These are phyloP conservation scores for Plotosus lineatus DNA, from an alignment of 2,113 vertebrate genomes.

Conservation along the genomic window DNA sequence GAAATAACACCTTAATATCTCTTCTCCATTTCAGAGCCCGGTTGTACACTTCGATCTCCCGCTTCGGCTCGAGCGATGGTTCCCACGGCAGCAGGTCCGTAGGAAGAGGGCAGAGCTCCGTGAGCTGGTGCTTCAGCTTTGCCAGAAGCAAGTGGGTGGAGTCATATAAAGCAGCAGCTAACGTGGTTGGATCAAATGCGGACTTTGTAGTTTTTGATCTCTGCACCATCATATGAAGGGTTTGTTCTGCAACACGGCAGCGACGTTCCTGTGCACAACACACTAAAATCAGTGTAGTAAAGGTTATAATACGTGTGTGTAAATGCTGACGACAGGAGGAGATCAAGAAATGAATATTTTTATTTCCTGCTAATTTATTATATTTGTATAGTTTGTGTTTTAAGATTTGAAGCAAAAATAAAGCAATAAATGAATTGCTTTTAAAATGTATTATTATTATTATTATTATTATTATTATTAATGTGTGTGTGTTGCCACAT, in stretches of 20 bases:
- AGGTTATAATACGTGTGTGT: neutral
- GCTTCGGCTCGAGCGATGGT: slow-evolving; percentile 83
- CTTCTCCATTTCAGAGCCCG: slow-evolving; percentile 77
- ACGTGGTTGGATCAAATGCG: slow-evolving; percentile 49
- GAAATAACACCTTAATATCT: neutral
- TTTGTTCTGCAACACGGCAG: no score
- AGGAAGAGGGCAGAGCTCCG: slow-evolving; percentile 87
- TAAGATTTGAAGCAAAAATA: slow-evolving; percentile 33
- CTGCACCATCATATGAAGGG: no score
- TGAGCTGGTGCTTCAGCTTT: slow-evolving; percentile 83
- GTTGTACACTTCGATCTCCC: slow-evolving; percentile 87
- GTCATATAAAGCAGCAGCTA: slow-evolving; percentile 59
- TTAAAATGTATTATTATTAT: neutral
- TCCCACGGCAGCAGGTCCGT: slow-evolving; percentile 82
- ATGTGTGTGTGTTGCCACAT: neutral
- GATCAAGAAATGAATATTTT: no score
- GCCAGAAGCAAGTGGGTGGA: slow-evolving; percentile 73
- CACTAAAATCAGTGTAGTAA: no score
- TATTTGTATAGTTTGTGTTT: slow-evolving; percentile 38
- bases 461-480: neutral
- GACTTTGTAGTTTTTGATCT: no score
- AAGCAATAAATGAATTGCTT: slow-evolving; percentile 19
- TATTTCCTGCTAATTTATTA: slow-evolving; percentile 48
- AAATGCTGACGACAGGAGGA: no score
- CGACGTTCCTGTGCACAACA: neutral